Conservation (phyloP, 2,113 vertebrate genomes). For the Clarias macrocephalus region DNA sequence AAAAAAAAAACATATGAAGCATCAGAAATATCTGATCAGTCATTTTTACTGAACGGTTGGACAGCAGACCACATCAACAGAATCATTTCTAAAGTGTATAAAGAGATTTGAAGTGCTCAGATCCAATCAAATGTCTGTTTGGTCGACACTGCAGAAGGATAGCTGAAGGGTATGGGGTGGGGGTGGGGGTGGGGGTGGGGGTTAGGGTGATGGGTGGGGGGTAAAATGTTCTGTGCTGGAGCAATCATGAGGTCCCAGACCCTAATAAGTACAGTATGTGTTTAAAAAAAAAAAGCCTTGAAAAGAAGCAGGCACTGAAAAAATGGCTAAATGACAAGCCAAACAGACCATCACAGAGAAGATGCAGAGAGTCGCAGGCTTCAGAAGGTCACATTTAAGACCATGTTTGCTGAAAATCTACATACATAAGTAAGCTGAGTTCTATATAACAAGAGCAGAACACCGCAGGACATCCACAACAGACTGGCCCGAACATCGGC, state of each 20-base stretch:
- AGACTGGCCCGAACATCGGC: neutral
- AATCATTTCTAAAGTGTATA: neutral
- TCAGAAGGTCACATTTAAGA: constrained; percentile 4
- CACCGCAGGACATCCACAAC: neutral
- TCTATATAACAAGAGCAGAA: neutral
- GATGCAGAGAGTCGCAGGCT: neutral
- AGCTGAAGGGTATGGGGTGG: neutral
- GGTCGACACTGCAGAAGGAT: neutral
- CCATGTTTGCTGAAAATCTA: neutral
- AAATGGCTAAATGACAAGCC: neutral
- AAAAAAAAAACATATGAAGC: neutral
- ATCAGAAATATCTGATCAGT: neutral
- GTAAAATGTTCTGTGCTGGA: neutral
- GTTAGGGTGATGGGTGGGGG: no score
- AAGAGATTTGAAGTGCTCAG: neutral
- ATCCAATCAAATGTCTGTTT: neutral
- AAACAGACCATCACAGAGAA: constrained; percentile 5
- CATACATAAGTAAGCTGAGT: neutral
- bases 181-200: no score
- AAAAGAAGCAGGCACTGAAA: neutral
- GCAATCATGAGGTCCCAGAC: neutral
- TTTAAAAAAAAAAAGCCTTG: neutral
- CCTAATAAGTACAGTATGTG: neutral
- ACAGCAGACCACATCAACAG: neutral
- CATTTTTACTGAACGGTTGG: neutral